Conservation (phyloP, 1,140 invertebrate genomes). For the Procambarus virginalis region DNA sequence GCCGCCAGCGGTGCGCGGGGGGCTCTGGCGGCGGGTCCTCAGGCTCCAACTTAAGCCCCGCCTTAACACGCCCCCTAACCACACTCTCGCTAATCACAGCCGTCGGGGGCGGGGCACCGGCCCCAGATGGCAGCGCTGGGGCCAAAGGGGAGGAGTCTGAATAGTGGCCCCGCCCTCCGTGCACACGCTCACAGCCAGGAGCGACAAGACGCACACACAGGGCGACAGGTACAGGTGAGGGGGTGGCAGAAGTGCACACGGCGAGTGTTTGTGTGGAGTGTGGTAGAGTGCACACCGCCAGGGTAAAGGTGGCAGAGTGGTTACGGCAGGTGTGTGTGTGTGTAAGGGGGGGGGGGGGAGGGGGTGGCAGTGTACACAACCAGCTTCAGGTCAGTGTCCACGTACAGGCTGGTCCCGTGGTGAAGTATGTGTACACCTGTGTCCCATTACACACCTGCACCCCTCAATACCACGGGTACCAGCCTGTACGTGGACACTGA, state of each 20-base stretch:
- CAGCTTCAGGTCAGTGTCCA: constrained; percentile 34
- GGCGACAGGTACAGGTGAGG: constrained; percentile 26
- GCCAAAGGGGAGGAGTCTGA: constrained; percentile 26
- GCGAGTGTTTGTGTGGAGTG: too few species aligned
- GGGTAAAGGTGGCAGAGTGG: too few species aligned
- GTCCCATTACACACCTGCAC: neutral
- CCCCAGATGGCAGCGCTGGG: constrained; percentile 40
- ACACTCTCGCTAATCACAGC: constrained; percentile 26
- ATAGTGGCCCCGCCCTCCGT: constrained; percentile 34
- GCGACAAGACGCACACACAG: constrained; percentile 33
- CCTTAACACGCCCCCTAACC: constrained; percentile 18
- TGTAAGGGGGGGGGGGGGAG: too few species aligned
- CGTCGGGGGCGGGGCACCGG: constrained; percentile 17
- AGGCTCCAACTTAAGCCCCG: constrained; percentile 48
- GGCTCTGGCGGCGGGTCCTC: constrained; percentile 61
- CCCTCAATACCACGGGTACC: neutral
- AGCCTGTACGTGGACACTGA: too few species aligned
- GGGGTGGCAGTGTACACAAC: constrained; percentile 18
- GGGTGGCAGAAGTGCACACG: too few species aligned
- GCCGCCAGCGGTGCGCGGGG: constrained; percentile 61
- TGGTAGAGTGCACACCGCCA: too few species aligned
- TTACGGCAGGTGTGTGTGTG: neutral
- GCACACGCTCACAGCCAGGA: constrained; percentile 34
- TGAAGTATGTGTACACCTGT: neutral
- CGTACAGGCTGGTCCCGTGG: constrained; percentile 33